A percentile compares a stretch with the other conserved stretches of the same genome.
Conservation (phyloP, 2,113 vertebrate species). For the Otolemur garnettii region DNA sequence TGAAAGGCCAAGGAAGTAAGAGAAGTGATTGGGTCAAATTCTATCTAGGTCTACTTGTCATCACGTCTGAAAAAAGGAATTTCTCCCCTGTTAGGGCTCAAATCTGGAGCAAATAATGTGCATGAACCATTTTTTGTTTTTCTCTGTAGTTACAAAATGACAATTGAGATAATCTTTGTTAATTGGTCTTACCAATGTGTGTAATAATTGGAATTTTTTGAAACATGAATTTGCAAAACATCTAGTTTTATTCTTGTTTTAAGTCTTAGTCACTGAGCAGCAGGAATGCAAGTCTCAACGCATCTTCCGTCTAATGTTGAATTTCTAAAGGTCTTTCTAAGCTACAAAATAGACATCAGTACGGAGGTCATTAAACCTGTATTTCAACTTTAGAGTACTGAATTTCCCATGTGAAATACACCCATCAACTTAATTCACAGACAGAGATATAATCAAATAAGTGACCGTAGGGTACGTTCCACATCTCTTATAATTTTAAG, state of each 20-base stretch:
- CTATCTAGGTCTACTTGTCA: constrained; percentile 11
- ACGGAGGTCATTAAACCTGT: constrained; percentile 67
- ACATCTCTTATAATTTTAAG: neutral
- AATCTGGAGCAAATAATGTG: constrained; percentile 16
- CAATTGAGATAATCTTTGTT: constrained; percentile 37
- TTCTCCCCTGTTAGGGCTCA: neutral
- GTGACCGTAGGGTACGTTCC: neutral
- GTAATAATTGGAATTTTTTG: neutral
- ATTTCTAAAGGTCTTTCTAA: constrained; percentile 64
- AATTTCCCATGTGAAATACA: constrained; percentile 60
- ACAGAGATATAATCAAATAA: constrained; percentile 61
- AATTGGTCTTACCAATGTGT: neutral
- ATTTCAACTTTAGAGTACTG: constrained; percentile 51
- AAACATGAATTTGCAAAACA: constrained; percentile 31
- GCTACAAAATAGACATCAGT: constrained; percentile 64
- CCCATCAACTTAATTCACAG: constrained; percentile 51
- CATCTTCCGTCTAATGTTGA: neutral
- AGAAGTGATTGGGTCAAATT: constrained; percentile 13
- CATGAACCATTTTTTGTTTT: neutral
- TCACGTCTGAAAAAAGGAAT: neutral
- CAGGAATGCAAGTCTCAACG: neutral
- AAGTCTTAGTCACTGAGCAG: constrained; percentile 43
- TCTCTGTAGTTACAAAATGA: constrained; percentile 35
- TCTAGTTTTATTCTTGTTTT: neutral
- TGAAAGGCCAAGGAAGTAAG: constrained; percentile 24